Evolutionary conservation across 2,113 vertebrate species (phyloP).

Genomic region (Pygoscelis antarcticus): DNA sequence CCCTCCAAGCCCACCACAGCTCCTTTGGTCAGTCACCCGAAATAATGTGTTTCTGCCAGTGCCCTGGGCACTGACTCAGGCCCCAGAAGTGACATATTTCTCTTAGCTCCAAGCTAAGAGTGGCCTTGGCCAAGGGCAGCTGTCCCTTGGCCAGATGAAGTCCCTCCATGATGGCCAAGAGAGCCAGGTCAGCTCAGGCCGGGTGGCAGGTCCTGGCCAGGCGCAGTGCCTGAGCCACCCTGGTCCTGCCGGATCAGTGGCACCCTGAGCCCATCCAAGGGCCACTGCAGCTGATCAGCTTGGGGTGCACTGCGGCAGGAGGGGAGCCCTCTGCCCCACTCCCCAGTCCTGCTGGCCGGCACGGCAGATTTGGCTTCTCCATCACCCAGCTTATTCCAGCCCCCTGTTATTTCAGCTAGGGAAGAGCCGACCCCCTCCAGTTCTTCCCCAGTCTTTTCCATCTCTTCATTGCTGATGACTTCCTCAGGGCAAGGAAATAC

Average conservation of each 20-base stretch:
- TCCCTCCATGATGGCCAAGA: neutral
- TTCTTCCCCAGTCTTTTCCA: neutral
- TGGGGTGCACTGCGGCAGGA: rapidly evolving
- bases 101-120: neutral
- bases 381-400: neutral
- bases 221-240: rapidly evolving
- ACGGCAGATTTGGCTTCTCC: neutral
- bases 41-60: neutral
- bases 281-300: neutral
- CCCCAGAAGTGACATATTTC: neutral
- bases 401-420: neutral
- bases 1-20: neutral
- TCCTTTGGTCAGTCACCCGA: neutral
- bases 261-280: neutral
- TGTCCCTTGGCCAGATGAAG: neutral
- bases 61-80: neutral
- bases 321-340: neutral
- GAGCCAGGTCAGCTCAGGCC: neutral
- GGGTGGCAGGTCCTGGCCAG: neutral
- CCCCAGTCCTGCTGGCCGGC: neutral
- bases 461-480: neutral
- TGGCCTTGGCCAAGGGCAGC: neutral
- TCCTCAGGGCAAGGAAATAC: slow-evolving; percentile 51
- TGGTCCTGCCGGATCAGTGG: neutral
- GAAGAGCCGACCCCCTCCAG: neutral